A percentile compares a stretch with the other conserved stretches of the same genome.
phyloP scores from a whole-genome alignment of 1,140 invertebrate species.

The Pararge aegeria region DNA sequence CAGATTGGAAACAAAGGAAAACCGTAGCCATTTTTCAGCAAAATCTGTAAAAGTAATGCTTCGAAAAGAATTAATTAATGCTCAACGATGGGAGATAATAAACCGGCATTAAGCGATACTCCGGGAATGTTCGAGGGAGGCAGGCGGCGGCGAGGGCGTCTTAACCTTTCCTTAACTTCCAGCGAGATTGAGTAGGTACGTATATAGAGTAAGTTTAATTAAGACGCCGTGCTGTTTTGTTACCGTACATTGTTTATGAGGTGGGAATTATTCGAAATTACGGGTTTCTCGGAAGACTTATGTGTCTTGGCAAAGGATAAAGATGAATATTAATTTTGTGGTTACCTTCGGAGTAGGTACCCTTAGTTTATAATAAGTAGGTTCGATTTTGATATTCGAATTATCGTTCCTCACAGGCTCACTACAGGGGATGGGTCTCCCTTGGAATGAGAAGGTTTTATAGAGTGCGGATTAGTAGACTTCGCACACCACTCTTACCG shows the following conservation, averaged over 20 bases:
- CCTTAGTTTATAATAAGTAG: too few species aligned
- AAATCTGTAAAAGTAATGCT: conserved; percentile 39
- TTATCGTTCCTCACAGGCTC: too few species aligned
- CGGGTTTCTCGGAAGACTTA: conserved; percentile 13
- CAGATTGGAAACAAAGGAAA: conserved; percentile 28
- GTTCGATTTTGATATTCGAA: too few species aligned
- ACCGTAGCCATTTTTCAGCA: conserved; percentile 17
- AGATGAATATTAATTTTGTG: neutral
- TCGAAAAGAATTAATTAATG: conserved; percentile 71
- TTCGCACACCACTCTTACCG: too few species aligned
- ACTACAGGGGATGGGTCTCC: too few species aligned
- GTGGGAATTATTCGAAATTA: conserved; percentile 19
- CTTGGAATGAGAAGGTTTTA: too few species aligned
- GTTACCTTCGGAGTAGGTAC: neutral
- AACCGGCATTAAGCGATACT: conserved; percentile 76
- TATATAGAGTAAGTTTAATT: conserved; percentile 73
- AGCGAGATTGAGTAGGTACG: conserved; percentile 73
- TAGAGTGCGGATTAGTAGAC: too few species aligned
- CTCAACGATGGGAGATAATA: conserved; percentile 70
- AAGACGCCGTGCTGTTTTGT: conserved; percentile 54
- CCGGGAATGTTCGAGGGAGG: conserved; percentile 66
- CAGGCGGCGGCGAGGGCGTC: conserved; percentile 38
- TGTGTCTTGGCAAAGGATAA: neutral
- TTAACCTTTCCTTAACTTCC: conserved; percentile 76
- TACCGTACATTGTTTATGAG: conserved; percentile 65